Percentiles rank a stretch among this genome's conserved stretches.
Evolutionary conservation across 2,113 vertebrate species (phyloP).

Genomic region (Salvator merianae): DNA sequence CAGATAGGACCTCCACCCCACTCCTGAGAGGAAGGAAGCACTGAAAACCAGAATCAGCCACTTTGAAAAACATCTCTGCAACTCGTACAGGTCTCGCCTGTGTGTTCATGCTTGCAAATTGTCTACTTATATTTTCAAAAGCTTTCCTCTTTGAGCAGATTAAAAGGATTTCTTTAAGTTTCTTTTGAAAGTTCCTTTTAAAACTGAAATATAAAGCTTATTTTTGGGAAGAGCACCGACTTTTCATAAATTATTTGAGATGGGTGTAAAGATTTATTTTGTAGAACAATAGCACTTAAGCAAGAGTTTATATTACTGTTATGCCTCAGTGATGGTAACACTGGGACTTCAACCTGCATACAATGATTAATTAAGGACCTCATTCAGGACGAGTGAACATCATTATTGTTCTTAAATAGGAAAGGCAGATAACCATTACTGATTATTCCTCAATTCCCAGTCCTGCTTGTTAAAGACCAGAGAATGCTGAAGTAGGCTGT

Average conservation of each 20-base stretch:
- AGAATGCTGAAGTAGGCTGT: constrained; percentile 74
- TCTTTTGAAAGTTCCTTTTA: background rate
- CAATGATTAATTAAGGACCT: constrained; percentile 92
- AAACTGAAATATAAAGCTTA: constrained; percentile 56
- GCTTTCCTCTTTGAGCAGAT: background rate
- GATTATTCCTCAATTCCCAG: constrained; percentile 79
- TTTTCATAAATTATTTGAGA: constrained; percentile 68
- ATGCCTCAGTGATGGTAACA: constrained; percentile 75
- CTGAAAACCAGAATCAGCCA: too few species aligned
- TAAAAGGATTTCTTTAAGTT: background rate
- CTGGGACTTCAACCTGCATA: constrained; percentile 81
- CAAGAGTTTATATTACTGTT: constrained; percentile 72
- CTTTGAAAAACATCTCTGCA: too few species aligned
- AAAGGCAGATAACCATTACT: constrained; percentile 87
- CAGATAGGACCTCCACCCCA: too few species aligned
- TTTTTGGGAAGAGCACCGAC: constrained; percentile 59
- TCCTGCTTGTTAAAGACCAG: constrained; percentile 74
- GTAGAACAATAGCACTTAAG: constrained; percentile 73
- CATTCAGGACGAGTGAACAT: constrained; percentile 85
- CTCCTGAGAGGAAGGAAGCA: too few species aligned
- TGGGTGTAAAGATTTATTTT: constrained; percentile 74
- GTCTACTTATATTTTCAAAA: background rate
- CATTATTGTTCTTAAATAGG: constrained; percentile 93
- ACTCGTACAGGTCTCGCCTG: background rate
- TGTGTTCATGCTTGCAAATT: background rate